Percentiles rank a stretch among this genome's conserved stretches.
These are phyloP conservation scores for Menidia beryllina DNA, from an alignment of 2,113 vertebrate species.

Conservation along the genomic window DNA sequence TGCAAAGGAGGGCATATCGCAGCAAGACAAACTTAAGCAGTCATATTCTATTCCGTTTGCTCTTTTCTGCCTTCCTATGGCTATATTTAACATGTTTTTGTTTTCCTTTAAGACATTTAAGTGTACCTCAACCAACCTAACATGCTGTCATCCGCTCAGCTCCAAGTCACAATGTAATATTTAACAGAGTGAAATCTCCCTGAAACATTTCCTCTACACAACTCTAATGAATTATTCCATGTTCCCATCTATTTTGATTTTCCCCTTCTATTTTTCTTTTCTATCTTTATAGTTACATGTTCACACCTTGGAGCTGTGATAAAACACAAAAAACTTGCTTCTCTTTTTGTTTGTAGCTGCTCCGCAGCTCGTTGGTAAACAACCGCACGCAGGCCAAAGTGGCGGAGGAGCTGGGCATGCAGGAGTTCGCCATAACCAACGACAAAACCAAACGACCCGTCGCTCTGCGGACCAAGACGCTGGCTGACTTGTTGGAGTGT, in stretches of 20 bases:
- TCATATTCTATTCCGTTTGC: slow-evolving; percentile 63
- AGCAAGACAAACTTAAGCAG: slow-evolving; percentile 48
- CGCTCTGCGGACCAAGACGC: slow-evolving; percentile 94
- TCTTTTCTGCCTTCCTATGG: slow-evolving; percentile 40
- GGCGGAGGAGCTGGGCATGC: slow-evolving; percentile 98
- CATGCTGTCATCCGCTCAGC: slow-evolving; percentile 60
- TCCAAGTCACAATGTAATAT: slow-evolving; percentile 73
- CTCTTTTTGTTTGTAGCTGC: slow-evolving; percentile 79
- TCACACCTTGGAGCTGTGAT: neutral
- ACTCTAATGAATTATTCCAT: slow-evolving; percentile 71
- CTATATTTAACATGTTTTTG: slow-evolving; percentile 76
- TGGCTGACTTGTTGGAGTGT: slow-evolving; percentile 97
- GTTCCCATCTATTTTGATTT: slow-evolving; percentile 32
- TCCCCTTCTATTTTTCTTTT: no score
- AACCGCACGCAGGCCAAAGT: slow-evolving; percentile 99
- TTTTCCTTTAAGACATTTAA: slow-evolving; percentile 57
- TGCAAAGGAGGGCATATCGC: slow-evolving; percentile 62
- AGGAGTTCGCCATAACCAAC: slow-evolving; percentile 97
- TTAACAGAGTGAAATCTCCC: slow-evolving; percentile 65
- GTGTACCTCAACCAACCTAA: slow-evolving; percentile 47
- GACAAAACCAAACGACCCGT: slow-evolving; percentile 97
- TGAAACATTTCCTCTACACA: slow-evolving; percentile 70
- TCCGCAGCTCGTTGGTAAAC: slow-evolving; percentile 97
- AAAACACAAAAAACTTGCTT: neutral
- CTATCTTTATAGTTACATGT: neutral